Conservation (phyloP, 2,797 vertebrate genomes). For the Scarus forsteni region DNA sequence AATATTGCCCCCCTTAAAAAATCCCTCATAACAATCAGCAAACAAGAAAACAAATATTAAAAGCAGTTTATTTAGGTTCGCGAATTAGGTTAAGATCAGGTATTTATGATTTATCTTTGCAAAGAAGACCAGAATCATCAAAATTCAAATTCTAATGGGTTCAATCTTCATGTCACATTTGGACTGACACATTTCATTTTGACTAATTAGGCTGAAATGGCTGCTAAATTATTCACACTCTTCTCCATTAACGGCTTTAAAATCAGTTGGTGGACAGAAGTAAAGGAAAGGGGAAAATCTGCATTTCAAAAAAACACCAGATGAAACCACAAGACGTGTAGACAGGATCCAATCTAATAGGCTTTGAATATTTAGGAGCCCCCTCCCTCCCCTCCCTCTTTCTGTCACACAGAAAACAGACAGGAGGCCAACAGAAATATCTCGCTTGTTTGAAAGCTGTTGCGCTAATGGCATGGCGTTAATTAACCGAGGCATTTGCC, state of each 20-base stretch:
- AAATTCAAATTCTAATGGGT: constrained; percentile 3
- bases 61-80: no score
- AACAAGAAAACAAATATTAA: no score
- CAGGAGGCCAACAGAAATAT: constrained; percentile 78
- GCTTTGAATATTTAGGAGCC: constrained; percentile 80
- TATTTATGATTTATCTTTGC: no score
- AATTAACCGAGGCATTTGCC: constrained; percentile 89
- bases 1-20: no score
- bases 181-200: constrained; percentile 75
- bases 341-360: constrained; percentile 77
- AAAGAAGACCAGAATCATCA: not conserved
- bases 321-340: constrained; percentile 76
- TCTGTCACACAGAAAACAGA: constrained; percentile 61
- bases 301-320: constrained; percentile 79
- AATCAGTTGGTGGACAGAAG: constrained; percentile 77
- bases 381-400: constrained; percentile 13
- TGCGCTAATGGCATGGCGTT: constrained; percentile 82
- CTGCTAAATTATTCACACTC: constrained; percentile 75
- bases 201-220: constrained; percentile 73
- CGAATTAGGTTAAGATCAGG: no score
- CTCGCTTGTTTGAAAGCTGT: constrained; percentile 83
- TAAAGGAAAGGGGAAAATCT: constrained; percentile 74
- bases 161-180: constrained; percentile 49
- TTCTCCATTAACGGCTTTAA: constrained; percentile 68
- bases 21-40: no score